These are phyloP conservation scores for Caenorhabditis sinica DNA, from an alignment of 2,888 invertebrate genomes.

Conservation along the genomic window DNA sequence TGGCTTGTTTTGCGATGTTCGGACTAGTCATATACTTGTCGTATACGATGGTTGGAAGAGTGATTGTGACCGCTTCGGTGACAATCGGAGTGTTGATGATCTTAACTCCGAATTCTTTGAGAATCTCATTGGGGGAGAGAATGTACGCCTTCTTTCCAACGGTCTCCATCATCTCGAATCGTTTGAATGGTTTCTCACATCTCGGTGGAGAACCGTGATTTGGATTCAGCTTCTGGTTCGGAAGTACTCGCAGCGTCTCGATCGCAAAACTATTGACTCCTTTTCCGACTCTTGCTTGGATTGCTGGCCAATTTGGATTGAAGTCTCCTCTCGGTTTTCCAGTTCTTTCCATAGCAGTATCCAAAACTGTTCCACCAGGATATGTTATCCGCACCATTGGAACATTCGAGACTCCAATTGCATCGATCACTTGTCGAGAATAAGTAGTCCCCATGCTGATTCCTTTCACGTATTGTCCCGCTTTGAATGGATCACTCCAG, in stretches of 20 bases:
- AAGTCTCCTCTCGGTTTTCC: not conserved
- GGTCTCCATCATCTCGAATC: not conserved
- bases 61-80: not conserved
- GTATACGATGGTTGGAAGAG: slow-evolving; percentile 2
- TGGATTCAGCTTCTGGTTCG: slow-evolving; percentile 27
- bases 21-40: not conserved
- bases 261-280: not conserved
- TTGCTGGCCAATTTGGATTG: not conserved
- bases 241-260: slow-evolving; percentile 2
- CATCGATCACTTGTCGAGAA: not conserved
- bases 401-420: not conserved
- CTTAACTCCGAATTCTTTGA: slow-evolving; percentile 5
- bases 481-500: not conserved
- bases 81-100: slow-evolving; percentile 3
- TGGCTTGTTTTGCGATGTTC: slow-evolving; percentile 3
- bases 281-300: not conserved
- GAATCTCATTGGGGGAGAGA: slow-evolving; percentile 7
- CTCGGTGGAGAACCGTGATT: slow-evolving; percentile 20
- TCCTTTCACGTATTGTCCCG: not conserved
- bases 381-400: not conserved
- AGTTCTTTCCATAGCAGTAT: not conserved
- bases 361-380: not conserved
- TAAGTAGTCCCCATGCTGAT: slow-evolving; percentile 3
- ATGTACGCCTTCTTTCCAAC: not conserved
- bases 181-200: not conserved